phyloP scores from a whole-genome alignment of 2,888 invertebrate species.

The Odontomyia ornata region DNA sequence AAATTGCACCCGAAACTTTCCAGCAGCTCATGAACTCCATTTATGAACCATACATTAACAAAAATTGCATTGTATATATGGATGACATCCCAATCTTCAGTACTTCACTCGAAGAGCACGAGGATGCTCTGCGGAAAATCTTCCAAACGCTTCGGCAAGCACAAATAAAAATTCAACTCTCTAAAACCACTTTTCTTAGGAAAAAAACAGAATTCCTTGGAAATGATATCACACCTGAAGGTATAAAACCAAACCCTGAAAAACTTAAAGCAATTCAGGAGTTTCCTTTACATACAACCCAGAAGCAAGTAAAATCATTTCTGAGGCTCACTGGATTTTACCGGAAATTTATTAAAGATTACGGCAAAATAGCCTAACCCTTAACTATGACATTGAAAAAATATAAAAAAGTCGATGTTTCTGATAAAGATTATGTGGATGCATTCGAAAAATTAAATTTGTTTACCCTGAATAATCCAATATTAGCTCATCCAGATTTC shows the following conservation, averaged over 20 bases:
- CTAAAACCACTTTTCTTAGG: slow-evolving; percentile 37
- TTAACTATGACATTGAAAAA: neutral
- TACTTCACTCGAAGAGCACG: slow-evolving; percentile 54
- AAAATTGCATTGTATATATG: slow-evolving; percentile 1
- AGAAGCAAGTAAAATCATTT: neutral
- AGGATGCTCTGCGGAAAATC: slow-evolving; percentile 6
- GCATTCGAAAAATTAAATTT: neutral
- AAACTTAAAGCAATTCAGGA: slow-evolving; percentile 2
- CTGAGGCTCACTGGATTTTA: neutral
- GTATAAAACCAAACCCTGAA: neutral
- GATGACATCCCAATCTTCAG: slow-evolving; percentile 50
- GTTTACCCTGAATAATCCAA: neutral
- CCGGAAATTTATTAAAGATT: neutral
- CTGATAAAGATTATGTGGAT: neutral
- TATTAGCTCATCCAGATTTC: no score
- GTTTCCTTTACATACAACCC: neutral
- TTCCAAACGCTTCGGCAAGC: slow-evolving; percentile 50
- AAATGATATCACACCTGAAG: neutral
- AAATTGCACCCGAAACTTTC: slow-evolving; percentile 1
- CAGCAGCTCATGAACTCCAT: neutral
- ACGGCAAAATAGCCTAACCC: neutral
- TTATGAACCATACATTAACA: neutral
- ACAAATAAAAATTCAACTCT: slow-evolving; percentile 53
- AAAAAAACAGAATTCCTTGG: neutral
- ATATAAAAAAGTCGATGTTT: neutral